Evolutionary conservation across 1,140 invertebrate genomes (phyloP).

Genomic region (Agraylea sexmaculata): DNA sequence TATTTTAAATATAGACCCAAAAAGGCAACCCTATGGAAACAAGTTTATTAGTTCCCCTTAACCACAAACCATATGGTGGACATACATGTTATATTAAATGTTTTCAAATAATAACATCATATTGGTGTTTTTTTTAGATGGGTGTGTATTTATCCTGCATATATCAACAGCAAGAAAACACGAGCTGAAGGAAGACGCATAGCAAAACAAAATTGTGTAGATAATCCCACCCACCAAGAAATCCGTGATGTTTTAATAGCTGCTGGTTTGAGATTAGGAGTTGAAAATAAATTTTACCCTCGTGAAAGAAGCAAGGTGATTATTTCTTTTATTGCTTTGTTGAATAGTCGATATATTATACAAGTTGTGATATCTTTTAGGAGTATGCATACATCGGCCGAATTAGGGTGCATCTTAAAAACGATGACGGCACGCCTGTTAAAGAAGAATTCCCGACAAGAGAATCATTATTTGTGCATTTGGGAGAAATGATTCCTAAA

Average conservation of each 20-base stretch:
- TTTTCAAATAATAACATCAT: too few relatives aligned
- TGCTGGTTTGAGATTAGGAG: constrained; percentile 68
- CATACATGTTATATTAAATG: too few relatives aligned
- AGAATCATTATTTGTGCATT: constrained; percentile 62
- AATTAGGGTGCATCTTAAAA: constrained; percentile 83
- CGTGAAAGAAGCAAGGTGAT: constrained; percentile 72
- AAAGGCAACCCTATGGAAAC: too few relatives aligned
- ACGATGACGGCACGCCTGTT: constrained; percentile 75
- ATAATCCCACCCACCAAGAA: constrained; percentile 89
- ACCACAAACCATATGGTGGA: too few relatives aligned
- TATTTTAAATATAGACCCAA: too few relatives aligned
- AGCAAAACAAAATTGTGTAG: constrained; percentile 74
- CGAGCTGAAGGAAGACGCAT: constrained; percentile 76
- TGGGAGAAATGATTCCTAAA: constrained; percentile 83
- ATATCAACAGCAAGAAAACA: constrained; percentile 90
- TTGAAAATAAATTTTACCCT: constrained; percentile 94
- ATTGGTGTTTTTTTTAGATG: constrained; percentile 52
- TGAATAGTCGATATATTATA: background rate
- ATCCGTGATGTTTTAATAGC: constrained; percentile 82
- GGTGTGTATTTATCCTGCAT: constrained; percentile 94
- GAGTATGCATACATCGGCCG: constrained; percentile 73
- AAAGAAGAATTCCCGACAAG: constrained; percentile 65
- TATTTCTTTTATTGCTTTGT: background rate
- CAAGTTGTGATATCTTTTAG: constrained; percentile 24
- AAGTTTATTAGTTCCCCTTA: too few relatives aligned